Conservation (phyloP, 2,888 invertebrate genomes). For the Cephus rjabovi region DNA sequence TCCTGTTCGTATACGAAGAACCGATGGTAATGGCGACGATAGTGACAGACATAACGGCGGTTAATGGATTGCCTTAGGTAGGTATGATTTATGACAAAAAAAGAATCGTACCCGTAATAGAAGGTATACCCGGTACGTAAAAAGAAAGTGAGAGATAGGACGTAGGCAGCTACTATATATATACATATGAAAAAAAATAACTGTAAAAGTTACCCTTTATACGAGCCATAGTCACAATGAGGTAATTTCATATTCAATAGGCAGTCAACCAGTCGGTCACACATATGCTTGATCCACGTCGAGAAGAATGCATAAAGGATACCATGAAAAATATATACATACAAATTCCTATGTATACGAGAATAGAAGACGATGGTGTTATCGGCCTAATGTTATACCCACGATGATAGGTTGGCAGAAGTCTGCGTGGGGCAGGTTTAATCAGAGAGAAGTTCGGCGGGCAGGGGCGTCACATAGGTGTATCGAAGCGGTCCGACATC, state of each 20-base stretch:
- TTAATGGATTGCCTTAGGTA: neutral
- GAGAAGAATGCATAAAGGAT: neutral
- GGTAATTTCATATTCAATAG: neutral
- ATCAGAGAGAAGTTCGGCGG: constrained; percentile 11
- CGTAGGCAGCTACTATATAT: neutral
- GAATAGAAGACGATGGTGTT: neutral
- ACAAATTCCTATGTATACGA: neutral
- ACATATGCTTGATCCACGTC: neutral
- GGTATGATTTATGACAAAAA: neutral
- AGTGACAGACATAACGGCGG: neutral
- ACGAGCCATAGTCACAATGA: neutral
- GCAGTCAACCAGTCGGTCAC: neutral
- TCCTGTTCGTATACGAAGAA: neutral
- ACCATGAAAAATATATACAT: neutral
- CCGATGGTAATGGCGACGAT: neutral
- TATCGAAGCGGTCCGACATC: constrained; percentile 21
- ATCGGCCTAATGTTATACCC: neutral
- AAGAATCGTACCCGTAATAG: neutral
- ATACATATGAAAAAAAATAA: neutral
- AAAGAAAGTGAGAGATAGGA: neutral
- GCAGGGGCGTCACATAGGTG: constrained; percentile 8
- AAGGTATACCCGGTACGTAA: neutral
- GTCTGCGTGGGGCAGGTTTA: neutral
- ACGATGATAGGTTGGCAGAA: neutral
- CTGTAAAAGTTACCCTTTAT: neutral